Conservation (phyloP, 2,113 vertebrate species). For the Protomyctophum bolini region DNA sequence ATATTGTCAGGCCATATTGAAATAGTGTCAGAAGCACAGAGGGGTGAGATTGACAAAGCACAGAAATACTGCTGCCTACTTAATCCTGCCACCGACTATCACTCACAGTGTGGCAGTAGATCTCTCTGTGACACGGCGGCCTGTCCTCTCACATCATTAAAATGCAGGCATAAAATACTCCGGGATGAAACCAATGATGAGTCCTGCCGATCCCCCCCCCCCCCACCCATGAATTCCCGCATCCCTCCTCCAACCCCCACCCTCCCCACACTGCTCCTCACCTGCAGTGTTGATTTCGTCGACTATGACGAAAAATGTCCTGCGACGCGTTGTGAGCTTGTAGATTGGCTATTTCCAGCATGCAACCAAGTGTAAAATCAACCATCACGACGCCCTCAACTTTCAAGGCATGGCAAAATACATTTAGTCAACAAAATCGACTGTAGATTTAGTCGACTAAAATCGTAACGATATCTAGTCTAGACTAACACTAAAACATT, state of each 20-base stretch:
- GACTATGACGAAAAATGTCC: too few relatives aligned
- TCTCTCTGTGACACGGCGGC: slow-evolving; percentile 3
- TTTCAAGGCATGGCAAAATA: too few relatives aligned
- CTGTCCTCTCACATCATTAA: slow-evolving; percentile 14
- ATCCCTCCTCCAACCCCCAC: neutral
- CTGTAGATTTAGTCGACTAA: too few relatives aligned
- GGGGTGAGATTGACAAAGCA: slow-evolving; percentile 35
- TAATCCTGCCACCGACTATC: slow-evolving; percentile 10
- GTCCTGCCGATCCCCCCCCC: neutral
- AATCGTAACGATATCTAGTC: too few relatives aligned
- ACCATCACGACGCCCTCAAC: too few relatives aligned
- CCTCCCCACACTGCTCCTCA: neutral
- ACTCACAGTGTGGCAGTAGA: neutral
- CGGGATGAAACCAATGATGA: slow-evolving; percentile 24
- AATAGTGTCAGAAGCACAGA: neutral
- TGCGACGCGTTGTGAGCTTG: too few relatives aligned
- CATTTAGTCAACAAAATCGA: too few relatives aligned
- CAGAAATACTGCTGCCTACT: slow-evolving; percentile 12
- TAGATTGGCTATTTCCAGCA: too few relatives aligned
- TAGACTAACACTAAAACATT: too few relatives aligned
- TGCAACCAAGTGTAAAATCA: too few relatives aligned
- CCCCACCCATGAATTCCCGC: neutral
- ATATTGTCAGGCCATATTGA: slow-evolving; percentile 15
- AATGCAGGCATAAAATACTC: slow-evolving; percentile 18
- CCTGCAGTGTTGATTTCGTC: too few relatives aligned